Percentiles rank a stretch among this genome's conserved stretches.
Evolutionary conservation across 2,113 vertebrate species (phyloP).

Genomic region (Pavo muticus): DNA sequence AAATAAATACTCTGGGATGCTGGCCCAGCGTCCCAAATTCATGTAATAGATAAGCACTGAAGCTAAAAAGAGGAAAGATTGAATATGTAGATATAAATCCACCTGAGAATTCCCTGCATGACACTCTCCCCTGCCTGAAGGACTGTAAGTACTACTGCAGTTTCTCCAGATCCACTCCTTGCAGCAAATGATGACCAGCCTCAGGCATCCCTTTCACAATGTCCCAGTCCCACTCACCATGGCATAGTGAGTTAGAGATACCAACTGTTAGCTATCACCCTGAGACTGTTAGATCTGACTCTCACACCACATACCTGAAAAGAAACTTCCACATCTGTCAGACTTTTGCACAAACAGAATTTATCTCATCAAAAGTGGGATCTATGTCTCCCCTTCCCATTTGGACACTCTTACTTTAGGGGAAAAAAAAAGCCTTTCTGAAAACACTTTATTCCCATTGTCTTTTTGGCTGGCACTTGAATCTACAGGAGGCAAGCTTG

Average conservation of each 20-base stretch:
- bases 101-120: not conserved
- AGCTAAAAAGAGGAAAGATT: not conserved
- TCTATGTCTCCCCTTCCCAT: not conserved
- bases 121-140: not conserved
- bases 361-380: not conserved
- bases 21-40: not conserved
- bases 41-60: not conserved
- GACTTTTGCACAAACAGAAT: not conserved
- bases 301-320: not conserved
- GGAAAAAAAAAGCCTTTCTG: not conserved
- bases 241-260: fast-evolving
- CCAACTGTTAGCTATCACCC: fast-evolving
- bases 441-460: not conserved
- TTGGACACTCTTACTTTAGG: not conserved
- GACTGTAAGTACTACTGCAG: not conserved
- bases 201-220: not conserved
- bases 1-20: not conserved
- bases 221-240: not conserved
- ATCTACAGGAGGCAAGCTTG: not conserved
- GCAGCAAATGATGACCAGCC: not conserved
- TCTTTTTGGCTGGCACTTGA: not conserved
- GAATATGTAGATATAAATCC: not conserved
- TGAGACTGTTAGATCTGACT: not conserved
- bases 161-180: not conserved
- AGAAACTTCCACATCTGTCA: not conserved